Percentiles rank a stretch among this genome's conserved stretches.
Evolutionary conservation across 2,888 invertebrate species (phyloP).

Genomic region (Anticlea derivata): DNA sequence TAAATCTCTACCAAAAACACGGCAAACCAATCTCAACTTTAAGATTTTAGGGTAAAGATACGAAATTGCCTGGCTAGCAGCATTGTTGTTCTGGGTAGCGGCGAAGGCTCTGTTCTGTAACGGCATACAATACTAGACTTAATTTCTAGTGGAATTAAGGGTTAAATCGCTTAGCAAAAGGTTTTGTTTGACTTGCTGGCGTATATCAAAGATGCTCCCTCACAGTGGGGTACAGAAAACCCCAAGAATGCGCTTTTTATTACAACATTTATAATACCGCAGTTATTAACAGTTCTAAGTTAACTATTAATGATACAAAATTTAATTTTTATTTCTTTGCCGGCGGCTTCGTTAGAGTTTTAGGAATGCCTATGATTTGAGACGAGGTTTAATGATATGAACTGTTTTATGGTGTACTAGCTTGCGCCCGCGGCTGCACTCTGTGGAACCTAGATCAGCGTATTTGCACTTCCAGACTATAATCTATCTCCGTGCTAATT

Average conservation of each 20-base stretch:
- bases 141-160: conserved; percentile 11
- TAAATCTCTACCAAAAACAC: conserved; percentile 21
- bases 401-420: neutral
- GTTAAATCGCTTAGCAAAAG: conserved; percentile 19
- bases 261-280: conserved; percentile 63
- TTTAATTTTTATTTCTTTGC: conserved; percentile 61
- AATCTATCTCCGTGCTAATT: no score
- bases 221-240: conserved; percentile 68
- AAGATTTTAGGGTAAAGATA: neutral
- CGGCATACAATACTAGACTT: conserved; percentile 25
- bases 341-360: conserved; percentile 38
- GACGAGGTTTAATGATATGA: neutral
- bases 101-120: conserved; percentile 14
- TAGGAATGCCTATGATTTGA: neutral
- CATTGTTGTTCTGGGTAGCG: neutral
- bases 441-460: no score
- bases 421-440: no score
- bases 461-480: no score
- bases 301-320: conserved; percentile 70
- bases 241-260: conserved; percentile 71
- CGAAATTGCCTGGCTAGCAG: neutral
- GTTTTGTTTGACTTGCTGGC: conserved; percentile 22
- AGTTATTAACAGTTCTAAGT: conserved; percentile 71
- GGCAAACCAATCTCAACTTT: conserved; percentile 12
- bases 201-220: conserved; percentile 59